Evolutionary conservation across 2,113 vertebrate species (phyloP).

Genomic region (Proteles cristata): DNA sequence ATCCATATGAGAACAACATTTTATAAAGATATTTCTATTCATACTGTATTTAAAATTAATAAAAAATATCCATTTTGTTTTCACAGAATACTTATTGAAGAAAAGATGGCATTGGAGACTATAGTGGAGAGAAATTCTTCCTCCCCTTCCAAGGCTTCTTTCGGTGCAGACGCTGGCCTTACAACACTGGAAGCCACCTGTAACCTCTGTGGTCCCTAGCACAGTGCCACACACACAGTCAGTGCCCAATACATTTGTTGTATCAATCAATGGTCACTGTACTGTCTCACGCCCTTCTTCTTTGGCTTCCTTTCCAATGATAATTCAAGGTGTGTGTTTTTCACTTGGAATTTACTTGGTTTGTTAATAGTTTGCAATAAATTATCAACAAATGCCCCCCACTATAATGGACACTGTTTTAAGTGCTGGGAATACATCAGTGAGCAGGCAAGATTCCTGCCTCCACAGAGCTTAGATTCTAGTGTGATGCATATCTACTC

Average conservation of each 20-base stretch:
- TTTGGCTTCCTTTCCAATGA: not conserved
- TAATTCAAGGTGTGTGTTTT: conserved; percentile 5
- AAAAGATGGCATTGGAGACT: not conserved
- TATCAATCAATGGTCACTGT: not conserved
- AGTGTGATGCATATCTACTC: not conserved
- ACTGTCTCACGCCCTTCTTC: not conserved
- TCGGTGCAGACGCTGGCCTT: not conserved
- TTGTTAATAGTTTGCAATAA: not conserved
- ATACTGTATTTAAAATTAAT: conserved; percentile 10
- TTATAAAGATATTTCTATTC: conserved; percentile 13
- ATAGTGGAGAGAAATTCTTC: not conserved
- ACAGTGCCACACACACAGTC: not conserved
- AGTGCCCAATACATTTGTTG: not conserved
- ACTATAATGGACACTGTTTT: not conserved
- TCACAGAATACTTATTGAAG: not conserved
- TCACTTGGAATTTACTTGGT: not conserved
- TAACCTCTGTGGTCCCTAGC: not conserved
- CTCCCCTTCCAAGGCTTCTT: not conserved
- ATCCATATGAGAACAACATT: not conserved
- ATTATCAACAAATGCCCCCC: not conserved
- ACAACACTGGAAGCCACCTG: not conserved
- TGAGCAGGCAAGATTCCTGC: not conserved
- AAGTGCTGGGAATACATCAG: not conserved
- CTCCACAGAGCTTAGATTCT: not conserved
- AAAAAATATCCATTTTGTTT: not conserved